Evolutionary conservation across 2,888 invertebrate genomes (phyloP).

Genomic region (Epinotia bilunana): DNA sequence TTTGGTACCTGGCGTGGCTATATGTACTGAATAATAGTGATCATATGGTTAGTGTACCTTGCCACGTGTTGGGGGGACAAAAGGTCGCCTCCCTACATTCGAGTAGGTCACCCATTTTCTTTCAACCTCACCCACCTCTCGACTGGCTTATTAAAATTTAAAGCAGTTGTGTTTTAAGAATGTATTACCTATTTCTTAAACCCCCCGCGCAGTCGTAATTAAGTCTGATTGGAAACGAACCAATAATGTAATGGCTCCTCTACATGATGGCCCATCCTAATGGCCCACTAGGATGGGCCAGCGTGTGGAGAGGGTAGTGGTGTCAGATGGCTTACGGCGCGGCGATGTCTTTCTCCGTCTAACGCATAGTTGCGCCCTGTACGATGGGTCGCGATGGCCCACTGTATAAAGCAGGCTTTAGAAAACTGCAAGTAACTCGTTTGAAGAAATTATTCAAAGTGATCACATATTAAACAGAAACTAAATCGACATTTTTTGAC

Average conservation of each 20-base stretch:
- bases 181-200: conserved; percentile 11
- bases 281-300: too few relatives aligned
- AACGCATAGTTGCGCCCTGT: too few relatives aligned
- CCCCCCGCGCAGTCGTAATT: not conserved
- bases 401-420: too few relatives aligned
- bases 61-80: conserved; percentile 60
- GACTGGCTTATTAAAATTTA: conserved; percentile 31
- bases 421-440: too few relatives aligned
- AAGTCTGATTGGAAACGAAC: not conserved
- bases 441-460: too few relatives aligned
- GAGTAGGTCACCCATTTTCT: conserved; percentile 56
- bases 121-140: conserved; percentile 50
- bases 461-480: not conserved
- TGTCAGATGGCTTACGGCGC: too few relatives aligned
- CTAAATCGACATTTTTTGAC: not conserved
- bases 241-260: not conserved
- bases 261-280: too few relatives aligned
- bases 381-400: too few relatives aligned
- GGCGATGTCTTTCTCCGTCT: too few relatives aligned
- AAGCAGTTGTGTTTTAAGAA: conserved; percentile 14
- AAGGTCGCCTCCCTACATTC: conserved; percentile 56
- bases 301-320: too few relatives aligned
- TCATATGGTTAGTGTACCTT: conserved; percentile 46
- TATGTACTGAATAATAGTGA: conserved; percentile 15
- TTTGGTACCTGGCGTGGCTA: conserved; percentile 5